Percentiles rank a stretch among this genome's conserved stretches.
Conservation (phyloP, 2,797 vertebrate genomes). For the Leuciscus waleckii region DNA sequence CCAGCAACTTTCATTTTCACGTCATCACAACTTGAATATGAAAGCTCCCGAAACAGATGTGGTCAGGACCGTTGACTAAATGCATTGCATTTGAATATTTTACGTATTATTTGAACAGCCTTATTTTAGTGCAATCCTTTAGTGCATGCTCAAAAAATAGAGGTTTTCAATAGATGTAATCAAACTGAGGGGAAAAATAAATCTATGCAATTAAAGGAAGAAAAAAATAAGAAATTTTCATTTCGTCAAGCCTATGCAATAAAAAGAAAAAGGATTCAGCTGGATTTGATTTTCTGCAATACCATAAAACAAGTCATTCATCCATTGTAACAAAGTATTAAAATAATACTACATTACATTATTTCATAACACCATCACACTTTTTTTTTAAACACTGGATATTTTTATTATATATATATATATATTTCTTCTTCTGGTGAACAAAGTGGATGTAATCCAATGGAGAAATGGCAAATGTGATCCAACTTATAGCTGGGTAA, state of each 20-base stretch:
- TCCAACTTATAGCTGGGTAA: neutral
- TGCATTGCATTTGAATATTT: conserved; percentile 58
- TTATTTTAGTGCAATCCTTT: conserved; percentile 17
- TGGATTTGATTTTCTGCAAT: neutral
- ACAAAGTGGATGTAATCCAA: neutral
- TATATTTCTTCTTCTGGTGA: neutral
- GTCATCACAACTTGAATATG: conserved; percentile 49
- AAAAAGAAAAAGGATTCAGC: neutral
- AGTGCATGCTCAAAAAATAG: neutral
- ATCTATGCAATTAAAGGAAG: too few species aligned
- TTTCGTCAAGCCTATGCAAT: neutral
- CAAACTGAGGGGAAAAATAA: neutral
- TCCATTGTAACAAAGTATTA: neutral
- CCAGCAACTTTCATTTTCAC: conserved; percentile 54
- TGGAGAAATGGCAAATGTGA: too few species aligned
- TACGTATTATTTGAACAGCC: conserved; percentile 40
- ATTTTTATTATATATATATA: neutral
- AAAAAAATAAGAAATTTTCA: too few species aligned
- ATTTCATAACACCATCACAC: neutral
- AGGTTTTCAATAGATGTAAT: neutral
- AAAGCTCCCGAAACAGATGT: conserved; percentile 53
- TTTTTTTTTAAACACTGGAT: neutral
- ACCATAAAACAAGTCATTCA: neutral
- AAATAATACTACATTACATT: too few species aligned
- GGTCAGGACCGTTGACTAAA: conserved; percentile 53